These are phyloP conservation scores for Pampusana beccarii DNA, from an alignment of 2,113 vertebrate species.

Conservation along the genomic window DNA sequence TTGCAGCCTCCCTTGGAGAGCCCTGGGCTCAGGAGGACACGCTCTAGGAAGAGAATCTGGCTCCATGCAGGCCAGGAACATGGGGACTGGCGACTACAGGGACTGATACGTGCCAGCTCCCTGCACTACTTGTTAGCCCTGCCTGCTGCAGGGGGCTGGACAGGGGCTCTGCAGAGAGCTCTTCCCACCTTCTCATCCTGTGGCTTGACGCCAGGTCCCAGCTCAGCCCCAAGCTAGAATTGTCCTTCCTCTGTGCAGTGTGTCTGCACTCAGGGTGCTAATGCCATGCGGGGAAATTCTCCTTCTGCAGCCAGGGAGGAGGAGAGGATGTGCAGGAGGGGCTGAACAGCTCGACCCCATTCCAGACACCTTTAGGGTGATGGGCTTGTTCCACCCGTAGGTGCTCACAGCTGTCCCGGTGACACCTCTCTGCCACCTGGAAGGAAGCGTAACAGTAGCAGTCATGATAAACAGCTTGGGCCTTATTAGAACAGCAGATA, in stretches of 20 bases:
- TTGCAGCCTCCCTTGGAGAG: not conserved
- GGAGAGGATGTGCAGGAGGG: not conserved
- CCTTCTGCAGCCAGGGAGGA: not conserved
- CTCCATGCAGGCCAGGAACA: not conserved
- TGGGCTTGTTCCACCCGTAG: not conserved
- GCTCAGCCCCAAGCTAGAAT: not conserved
- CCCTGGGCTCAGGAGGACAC: not conserved
- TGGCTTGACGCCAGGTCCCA: not conserved
- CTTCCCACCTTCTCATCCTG: not conserved
- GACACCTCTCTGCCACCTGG: not conserved
- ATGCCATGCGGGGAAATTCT: not conserved
- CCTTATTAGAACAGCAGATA: not conserved
- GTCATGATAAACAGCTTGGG: not conserved
- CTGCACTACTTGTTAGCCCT: not conserved
- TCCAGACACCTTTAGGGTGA: not conserved
- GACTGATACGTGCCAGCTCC: not conserved
- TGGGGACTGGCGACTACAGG: not conserved
- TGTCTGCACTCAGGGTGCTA: not conserved
- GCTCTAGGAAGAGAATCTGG: not conserved
- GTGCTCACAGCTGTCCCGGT: rapidly evolving
- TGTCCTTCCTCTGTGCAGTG: not conserved
- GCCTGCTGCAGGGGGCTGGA: not conserved
- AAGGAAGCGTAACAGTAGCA: not conserved
- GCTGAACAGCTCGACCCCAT: not conserved
- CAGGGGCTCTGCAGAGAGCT: not conserved